phyloP scores from a whole-genome alignment of 2,888 invertebrate genomes.

The Pedicia rivosa region DNA sequence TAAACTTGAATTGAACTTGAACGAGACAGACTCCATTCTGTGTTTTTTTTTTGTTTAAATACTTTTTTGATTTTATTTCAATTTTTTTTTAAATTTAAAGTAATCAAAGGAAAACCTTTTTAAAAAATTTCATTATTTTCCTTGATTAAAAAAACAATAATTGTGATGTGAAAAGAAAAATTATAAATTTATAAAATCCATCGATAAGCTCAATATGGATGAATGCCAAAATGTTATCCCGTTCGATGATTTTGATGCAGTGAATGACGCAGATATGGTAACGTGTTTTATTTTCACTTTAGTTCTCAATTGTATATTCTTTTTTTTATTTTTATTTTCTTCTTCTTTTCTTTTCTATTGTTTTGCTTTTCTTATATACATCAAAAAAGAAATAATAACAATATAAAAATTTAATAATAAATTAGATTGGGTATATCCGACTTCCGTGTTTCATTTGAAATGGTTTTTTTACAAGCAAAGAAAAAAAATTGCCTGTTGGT shows the following conservation, averaged over 20 bases:
- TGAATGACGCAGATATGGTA: conserved; percentile 17
- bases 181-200: too few species aligned
- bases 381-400: background rate
- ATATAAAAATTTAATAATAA: background rate
- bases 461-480: conserved; percentile 4
- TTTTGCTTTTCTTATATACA: background rate
- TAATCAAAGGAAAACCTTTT: background rate
- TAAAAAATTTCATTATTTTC: background rate
- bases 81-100: background rate
- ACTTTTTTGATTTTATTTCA: background rate
- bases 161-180: too few species aligned
- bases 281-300: background rate
- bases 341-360: background rate
- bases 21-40: background rate
- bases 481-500: too few species aligned
- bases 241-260: conserved; percentile 22
- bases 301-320: background rate
- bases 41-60: background rate
- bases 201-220: conserved; percentile 28
- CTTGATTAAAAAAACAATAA: background rate
- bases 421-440: background rate
- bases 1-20: too few species aligned
- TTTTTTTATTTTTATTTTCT: too few species aligned
- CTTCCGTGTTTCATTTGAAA: too few species aligned
- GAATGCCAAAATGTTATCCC: conserved; percentile 27